Base-by-base conservation (phyloP, 2,113 vertebrate genomes). In the Malurus alboscapulatus region DNA sequence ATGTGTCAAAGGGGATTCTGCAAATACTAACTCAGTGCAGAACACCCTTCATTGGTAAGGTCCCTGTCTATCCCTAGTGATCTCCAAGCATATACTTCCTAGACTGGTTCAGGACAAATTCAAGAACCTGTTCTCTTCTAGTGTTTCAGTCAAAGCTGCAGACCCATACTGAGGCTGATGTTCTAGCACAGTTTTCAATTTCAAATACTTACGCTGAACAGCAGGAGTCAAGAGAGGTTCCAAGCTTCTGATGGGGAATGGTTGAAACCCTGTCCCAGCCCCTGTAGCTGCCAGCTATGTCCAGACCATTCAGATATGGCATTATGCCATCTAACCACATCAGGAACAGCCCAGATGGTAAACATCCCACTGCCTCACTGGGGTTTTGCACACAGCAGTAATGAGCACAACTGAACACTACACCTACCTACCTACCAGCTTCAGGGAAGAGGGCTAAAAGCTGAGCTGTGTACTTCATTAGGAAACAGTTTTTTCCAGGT, bases 401-500 rank as follows among this genome's bases (percentile, higher is more conserved):
- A 74, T 29, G 12, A 69, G 67, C 36, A 67, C 59, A 84, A 10
- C 29, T 27, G 66, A 88, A 69, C 38, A 42, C 20, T 67, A 55
- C 44, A 54, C 19, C 48, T 47, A 32, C 19, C 48, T 47, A 32
- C 40, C 66, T 50, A 25, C 54, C 34, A 62, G 57, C 84, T 71
- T 40, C 65, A 63, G 77, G 50, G 63, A 84, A 86, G 36, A 84
- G 20, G 53, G 47, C 36, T 92, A 54, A 80, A 87, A 84, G 58
- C 59, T 84, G 62, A 29, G 34, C 38, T 53, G 57, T 80, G 40
- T 32, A 54, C 71, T 69, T 85, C 54, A 73, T 79, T 82, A 80
- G 80, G 78, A 90, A 87, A 57, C 42, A 78, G 65, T 83, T 91
- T 75, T 75, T 81, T 95, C 75, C 92, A 85, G 88, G 85, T 82